Base-by-base conservation (phyloP, 2,888 invertebrate species). In the Tyria jacobaeae region DNA sequence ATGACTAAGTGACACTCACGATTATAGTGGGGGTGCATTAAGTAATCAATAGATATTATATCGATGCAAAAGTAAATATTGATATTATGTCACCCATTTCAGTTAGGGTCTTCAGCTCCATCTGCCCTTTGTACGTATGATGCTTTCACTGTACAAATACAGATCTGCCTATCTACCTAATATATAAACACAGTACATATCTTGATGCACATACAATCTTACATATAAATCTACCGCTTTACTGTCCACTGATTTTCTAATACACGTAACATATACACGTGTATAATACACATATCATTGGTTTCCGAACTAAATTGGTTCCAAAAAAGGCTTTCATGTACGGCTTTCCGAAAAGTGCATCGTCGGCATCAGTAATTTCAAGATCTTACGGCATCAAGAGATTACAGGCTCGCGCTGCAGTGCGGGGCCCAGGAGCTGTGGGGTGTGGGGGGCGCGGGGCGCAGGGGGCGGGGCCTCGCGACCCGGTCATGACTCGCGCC, bases 371-470 rank as follows among this genome's bases (percentile, higher is more conserved):
- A 86, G 86, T 90, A 88, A 91, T 90, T 90, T 84, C 78, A 87
- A 88, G 87, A 90, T 89, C 85, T 92, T 90, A 91, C 91, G 89
- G 91, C 90, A 91, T 91, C 89, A 88, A 79, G 86, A 88, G 89
- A 87, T 88, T 87, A 87, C 83, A 84, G 77, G 82, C 76, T 71
- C 70, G 76, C 82, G 89, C 90, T 90, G 90, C 90, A 90, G 89
- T 89, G 90, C 90, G 88, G 89, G 89, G 81, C 75, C 75, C 75
- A 80, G 82, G 80, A 69, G 77, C 55, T 71, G 75, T 67, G 66
- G 70, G 60, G 71, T 67, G 69, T 31, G 70, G 39, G 41, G 55
- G 52, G 50, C 57, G 37, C 58, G 52, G 57, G 59, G 57, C 68
- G 60, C 65, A 57, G 66, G 66, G 77, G 78, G 80, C 68, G 76